phyloP scores from a whole-genome alignment of 2,888 invertebrate species.

The Diplazon laetatorius region DNA sequence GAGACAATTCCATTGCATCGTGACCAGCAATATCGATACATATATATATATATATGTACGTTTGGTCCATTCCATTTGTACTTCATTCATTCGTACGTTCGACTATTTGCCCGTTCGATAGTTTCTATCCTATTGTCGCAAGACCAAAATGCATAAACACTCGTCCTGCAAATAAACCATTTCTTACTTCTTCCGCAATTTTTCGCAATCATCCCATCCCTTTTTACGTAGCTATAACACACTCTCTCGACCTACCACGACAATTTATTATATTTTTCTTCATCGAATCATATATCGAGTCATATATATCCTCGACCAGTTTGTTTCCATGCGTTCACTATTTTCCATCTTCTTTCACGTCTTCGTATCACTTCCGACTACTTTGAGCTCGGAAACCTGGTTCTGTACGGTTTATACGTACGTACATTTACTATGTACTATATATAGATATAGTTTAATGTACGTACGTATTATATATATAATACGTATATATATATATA shows the following conservation, averaged over 20 bases:
- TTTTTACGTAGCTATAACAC: too few species aligned
- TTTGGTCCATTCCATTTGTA: background rate
- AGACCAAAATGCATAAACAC: background rate
- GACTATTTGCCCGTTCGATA: conserved; percentile 16
- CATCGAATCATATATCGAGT: conserved; percentile 76
- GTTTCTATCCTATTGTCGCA: background rate
- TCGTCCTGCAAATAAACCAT: background rate
- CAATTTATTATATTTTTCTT: conserved; percentile 75
- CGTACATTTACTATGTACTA: conserved; percentile 22
- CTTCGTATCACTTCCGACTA: conserved; percentile 48
- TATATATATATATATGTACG: too few species aligned
- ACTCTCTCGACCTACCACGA: conserved; percentile 59
- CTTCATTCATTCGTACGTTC: background rate
- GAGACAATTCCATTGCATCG: background rate
- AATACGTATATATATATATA: conserved; percentile 53
- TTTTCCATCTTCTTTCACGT: conserved; percentile 39
- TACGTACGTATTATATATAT: too few species aligned
- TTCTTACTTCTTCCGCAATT: conserved; percentile 20
- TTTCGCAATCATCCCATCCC: conserved; percentile 6
- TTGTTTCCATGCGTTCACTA: conserved; percentile 50
- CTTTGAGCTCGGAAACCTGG: conserved; percentile 42
- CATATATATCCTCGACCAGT: conserved; percentile 44
- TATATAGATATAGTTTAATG: conserved; percentile 22
- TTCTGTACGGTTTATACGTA: conserved; percentile 23
- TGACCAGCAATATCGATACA: conserved; percentile 1